Conservation (phyloP, 2,797 vertebrate species). For the Serranus cabrilla region DNA sequence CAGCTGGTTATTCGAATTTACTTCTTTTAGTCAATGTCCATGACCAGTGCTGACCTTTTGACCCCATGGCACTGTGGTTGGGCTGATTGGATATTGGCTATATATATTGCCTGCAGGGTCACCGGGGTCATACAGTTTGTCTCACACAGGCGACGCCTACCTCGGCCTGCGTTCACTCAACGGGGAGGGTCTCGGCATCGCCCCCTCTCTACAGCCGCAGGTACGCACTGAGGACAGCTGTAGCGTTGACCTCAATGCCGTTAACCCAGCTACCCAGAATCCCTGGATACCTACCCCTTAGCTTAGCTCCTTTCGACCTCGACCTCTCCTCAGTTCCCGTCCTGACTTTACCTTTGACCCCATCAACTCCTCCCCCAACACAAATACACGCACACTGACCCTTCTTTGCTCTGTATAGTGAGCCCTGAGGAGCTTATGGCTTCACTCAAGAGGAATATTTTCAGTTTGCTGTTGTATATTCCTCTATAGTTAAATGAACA, state of each 20-base stretch:
- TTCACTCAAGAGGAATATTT: conserved; percentile 21
- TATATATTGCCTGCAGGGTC: conserved; percentile 85
- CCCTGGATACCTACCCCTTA: conserved; percentile 60
- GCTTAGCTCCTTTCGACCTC: conserved; percentile 59
- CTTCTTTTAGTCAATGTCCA: conserved; percentile 14
- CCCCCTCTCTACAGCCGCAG: conserved; percentile 88
- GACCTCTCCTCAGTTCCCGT: conserved; percentile 56
- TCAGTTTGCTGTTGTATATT: not conserved
- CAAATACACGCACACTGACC: conserved; percentile 40
- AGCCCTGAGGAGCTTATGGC: conserved; percentile 15
- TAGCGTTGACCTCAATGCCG: conserved; percentile 72
- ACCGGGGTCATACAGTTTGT: conserved; percentile 88
- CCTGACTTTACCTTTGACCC: conserved; percentile 59
- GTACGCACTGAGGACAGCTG: conserved; percentile 83
- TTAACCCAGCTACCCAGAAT: conserved; percentile 53
- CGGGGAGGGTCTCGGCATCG: conserved; percentile 84
- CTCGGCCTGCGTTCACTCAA: conserved; percentile 87
- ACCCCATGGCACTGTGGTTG: conserved; percentile 49
- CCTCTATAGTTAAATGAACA: conserved; percentile 11
- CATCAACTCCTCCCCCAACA: conserved; percentile 24
- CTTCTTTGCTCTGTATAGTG: conserved; percentile 26
- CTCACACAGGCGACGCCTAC: conserved; percentile 86
- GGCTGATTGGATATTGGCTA: conserved; percentile 77
- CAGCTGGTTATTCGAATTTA: conserved; percentile 32
- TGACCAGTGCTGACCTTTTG: conserved; percentile 51